Percentiles rank a stretch among this genome's conserved stretches.
These are phyloP conservation scores for Mesoligia furuncula DNA, from an alignment of 2,888 invertebrate genomes.

Conservation along the genomic window DNA sequence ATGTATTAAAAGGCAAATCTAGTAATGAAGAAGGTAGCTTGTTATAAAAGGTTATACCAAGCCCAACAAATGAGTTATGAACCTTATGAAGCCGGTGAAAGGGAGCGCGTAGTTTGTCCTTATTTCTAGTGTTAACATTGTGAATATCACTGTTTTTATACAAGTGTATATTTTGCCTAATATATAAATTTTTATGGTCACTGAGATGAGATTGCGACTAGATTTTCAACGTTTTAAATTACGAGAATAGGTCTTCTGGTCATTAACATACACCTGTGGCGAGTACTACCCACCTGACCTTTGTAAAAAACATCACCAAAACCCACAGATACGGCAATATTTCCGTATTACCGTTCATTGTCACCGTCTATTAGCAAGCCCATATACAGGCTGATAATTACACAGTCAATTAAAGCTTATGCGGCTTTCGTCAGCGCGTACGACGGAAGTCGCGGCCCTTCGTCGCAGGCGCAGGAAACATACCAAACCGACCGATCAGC, in stretches of 20 bases:
- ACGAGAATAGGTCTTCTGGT: neutral
- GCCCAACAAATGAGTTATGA: no score
- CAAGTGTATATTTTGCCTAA: no score
- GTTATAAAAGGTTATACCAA: no score
- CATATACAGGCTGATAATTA: slow-evolving; percentile 27
- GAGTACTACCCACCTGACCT: neutral
- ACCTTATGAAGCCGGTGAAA: no score
- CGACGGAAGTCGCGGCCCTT: slow-evolving; percentile 67
- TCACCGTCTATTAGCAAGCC: slow-evolving; percentile 9
- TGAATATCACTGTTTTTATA: no score
- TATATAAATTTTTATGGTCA: no score
- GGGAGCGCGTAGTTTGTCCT: no score
- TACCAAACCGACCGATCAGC: slow-evolving; percentile 54
- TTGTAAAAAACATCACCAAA: neutral
- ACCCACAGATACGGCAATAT: neutral
- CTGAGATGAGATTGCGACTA: no score
- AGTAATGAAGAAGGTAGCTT: no score
- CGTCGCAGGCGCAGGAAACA: slow-evolving; percentile 61
- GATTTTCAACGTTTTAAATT: no score
- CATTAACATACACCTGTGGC: neutral
- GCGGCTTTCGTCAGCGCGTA: slow-evolving; percentile 44
- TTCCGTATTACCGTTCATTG: neutral
- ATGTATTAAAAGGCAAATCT: no score
- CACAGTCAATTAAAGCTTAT: slow-evolving; percentile 39
- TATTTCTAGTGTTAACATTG: no score